Conservation (phyloP, 2,888 invertebrate species). For the Glyphotaelius pellucidus region DNA sequence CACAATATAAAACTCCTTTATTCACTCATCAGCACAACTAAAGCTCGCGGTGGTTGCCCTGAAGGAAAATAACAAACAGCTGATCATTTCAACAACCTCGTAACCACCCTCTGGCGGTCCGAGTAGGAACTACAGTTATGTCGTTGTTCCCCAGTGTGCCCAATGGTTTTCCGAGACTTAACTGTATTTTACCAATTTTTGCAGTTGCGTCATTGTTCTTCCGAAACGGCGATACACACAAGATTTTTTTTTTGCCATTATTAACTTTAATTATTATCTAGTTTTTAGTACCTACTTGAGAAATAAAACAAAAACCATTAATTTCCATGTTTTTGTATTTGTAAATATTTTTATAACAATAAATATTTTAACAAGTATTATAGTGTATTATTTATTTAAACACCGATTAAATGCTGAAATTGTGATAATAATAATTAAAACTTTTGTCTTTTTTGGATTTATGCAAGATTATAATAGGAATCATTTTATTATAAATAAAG, state of each 20-base stretch:
- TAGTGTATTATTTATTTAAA: neutral
- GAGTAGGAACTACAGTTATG: too few species aligned
- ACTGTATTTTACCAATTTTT: too few species aligned
- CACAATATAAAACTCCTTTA: too few species aligned
- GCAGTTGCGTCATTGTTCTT: too few species aligned
- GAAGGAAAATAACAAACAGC: too few species aligned
- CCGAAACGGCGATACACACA: too few species aligned
- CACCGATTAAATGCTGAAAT: neutral
- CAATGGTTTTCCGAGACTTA: too few species aligned
- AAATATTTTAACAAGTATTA: constrained; percentile 15
- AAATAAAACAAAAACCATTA: neutral
- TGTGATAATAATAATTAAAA: neutral
- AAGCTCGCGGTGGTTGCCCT: too few species aligned
- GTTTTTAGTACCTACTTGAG: neutral
- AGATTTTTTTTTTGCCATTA: neutral
- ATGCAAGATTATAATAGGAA: constrained; percentile 2
- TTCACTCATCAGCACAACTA: too few species aligned
- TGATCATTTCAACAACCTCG: too few species aligned
- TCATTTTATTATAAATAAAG: neutral
- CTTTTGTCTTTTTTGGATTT: neutral
- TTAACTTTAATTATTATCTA: neutral
- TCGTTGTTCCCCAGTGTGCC: too few species aligned
- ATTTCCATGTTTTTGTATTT: neutral
- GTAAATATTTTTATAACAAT: constrained; percentile 43
- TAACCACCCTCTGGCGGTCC: too few species aligned